Evolutionary conservation across 1,140 invertebrate species (phyloP), one percentile per base, ranked within the genome.

Genomic region (Drosophila nasuta): DNA sequence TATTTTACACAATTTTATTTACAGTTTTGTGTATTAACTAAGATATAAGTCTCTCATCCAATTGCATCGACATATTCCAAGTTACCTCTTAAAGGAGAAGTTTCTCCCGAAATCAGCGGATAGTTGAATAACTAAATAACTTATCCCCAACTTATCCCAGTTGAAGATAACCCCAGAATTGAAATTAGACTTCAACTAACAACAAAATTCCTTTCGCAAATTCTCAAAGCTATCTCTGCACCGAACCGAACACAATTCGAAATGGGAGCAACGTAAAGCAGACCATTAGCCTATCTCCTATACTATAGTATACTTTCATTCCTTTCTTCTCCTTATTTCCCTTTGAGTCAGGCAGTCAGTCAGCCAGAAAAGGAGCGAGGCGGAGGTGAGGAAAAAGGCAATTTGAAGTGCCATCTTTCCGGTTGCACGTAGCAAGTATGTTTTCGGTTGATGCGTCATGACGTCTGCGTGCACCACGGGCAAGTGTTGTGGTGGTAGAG

Each of bases 391-490:
- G 20, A 25, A 13, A 43, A n/a, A 65, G 51, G 28, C 68, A 82
- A 87, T 86, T 82, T 82, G 65, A 79, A 88, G 76, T 77, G 72
- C 79, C 79, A 86, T 62, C 70, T 73, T 63, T 74, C 43, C 20
- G 58, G 15, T 67, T 56, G 56, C 30, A 25, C 43, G 28, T 48
- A 30, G n/a, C 33, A 10, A 15, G 25, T 54, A 52, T 48, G 45
- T 56, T 62, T 49, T 58, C 10, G 10, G 49, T 70, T 79, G 82
- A 82, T 88, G 82, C 82, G 82, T 86, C 83, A 88, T 87, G 83
- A 79, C 68, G 76, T 70, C 82, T 88, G 82, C 83, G 76, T 86
- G 83, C 79, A 68, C 59, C 65, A 60, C 35, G 48, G 49, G 43
- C 28, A 58, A 46, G 41, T 33, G 51, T 17, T 33, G 33, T 33